Evolutionary conservation across 2,113 vertebrate genomes (phyloP).

Genomic region (Oxyruncus cristatus): DNA sequence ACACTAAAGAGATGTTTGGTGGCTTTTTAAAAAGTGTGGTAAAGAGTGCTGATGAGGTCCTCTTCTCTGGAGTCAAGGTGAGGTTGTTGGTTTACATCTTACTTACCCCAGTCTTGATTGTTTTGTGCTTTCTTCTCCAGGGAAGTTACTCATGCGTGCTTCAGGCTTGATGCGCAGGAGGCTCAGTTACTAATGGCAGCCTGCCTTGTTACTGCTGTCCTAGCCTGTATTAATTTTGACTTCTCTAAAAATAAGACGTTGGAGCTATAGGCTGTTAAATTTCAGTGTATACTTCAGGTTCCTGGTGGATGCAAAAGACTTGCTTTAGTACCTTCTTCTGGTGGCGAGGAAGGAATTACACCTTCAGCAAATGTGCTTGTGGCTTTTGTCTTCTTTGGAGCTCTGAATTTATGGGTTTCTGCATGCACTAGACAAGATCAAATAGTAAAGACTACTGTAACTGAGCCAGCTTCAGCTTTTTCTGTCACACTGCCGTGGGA

Average conservation of each 20-base stretch:
- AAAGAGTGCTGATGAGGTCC: conserved; percentile 94
- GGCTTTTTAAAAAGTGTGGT: conserved; percentile 95
- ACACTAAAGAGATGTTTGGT: conserved; percentile 96
- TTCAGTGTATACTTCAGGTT: neutral
- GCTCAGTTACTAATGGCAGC: neutral
- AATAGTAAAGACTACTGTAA: neutral
- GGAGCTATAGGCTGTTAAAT: neutral
- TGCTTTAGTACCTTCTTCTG: neutral
- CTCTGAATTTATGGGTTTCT: neutral
- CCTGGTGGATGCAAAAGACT: neutral
- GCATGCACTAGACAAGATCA: neutral
- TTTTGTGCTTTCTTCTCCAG: neutral
- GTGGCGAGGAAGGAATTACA: neutral
- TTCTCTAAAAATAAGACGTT: neutral
- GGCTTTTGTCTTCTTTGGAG: neutral
- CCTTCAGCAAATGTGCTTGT: neutral
- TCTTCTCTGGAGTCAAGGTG: conserved; percentile 95
- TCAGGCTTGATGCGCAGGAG: neutral
- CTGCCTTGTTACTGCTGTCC: neutral
- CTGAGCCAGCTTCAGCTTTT: neutral
- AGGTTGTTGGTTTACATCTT: neutral
- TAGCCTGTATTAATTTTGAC: neutral
- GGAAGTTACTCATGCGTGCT: neutral
- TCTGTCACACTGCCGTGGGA: neutral
- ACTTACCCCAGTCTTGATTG: neutral